Base-by-base conservation (phyloP, 1,140 invertebrate species). In the Meloidogyne floridensis region DNA sequence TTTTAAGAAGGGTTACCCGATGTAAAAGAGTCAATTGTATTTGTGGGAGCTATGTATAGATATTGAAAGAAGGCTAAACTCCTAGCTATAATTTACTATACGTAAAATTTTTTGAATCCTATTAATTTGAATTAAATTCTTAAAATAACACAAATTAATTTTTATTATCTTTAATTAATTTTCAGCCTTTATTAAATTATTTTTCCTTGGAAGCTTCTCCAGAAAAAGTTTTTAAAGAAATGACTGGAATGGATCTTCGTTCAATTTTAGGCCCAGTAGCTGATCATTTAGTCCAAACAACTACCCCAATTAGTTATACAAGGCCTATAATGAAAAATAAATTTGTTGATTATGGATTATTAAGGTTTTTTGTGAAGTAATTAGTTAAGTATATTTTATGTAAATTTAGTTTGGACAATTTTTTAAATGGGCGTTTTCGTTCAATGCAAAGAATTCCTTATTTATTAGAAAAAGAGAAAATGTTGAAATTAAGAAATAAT, bases 311-410 rank as follows among this genome's bases (percentile, higher is more conserved):
- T 4, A 81, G 56, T 59, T 82, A 59, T 20, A 82, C 81, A 8
- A 70, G 69, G n/a, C 54, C 81, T 32, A 83, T 75, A 10, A 82
- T 75, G 13, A 82, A 82, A 20, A 75, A 82, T 71, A 72, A 82
- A 51, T 75, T 82, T 47, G 80, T 82, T 13, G 71, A 82, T 47
- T 82, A 81, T 65, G 59, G 59, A 65, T 18, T 65, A 65, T 13
- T 7, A n/a, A 65, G 59, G 59, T 65, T 47, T 6, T 6, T 47
- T 47, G 47, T 11, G 8, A 54, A 10, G 53, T 54, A 11, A 3
- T 65, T 6, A 65, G 7, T 65, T 65, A 65, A 65, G 2, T n/a
- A 65, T 65, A 7, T 65, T n/a, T n/a, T n/a, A 47, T 81, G 65
- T 42, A 75, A 82, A 9, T 53, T 20, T 7, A 81, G 77, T 70